Evolutionary conservation across 2,888 invertebrate genomes (phyloP), one percentile per base, ranked within the genome.

Genomic region (Spatulosminthurus flaviceps): DNA sequence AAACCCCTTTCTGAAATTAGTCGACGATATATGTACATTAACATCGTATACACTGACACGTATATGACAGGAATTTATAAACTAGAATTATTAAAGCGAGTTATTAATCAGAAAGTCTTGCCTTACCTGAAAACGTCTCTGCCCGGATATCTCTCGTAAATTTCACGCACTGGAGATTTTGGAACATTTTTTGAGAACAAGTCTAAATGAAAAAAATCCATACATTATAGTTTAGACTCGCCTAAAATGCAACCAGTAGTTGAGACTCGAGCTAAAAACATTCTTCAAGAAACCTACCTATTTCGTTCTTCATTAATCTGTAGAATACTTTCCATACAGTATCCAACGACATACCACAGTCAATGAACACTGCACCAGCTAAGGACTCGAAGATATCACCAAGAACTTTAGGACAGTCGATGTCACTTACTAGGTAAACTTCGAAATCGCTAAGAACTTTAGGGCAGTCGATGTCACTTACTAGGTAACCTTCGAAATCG

Each of bases 351-450:
- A 94, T 93, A 29, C 92, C 92, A 86, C 91, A 91, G 88, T 98
- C 98, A 67, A 98, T 88, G 88, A 91, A 97, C n/a, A 97, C 91
- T 0, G 97, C 98, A 0, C 96, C 98, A 26, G 94, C 92, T 0
- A 97, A 86, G 0, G 98, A 93, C 88, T 99, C 98, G 87, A 97
- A 94, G 60, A 98, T 89, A 88, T 98, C 98, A 16, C 98, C 97
- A 41, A 99, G 90, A 0, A 93, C 92, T 89, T 95, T 93, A 0
- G 97, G 97, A 19, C 97, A 96, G 88, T 97, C 96, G 1, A 97
- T 90, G 84, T 94, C 93, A 86, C 93, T 93, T 0, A 93, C 91
- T 7, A 42, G 4, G 16, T n/a, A 7, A 28, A 24, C 13, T 11
- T 74, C 66, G 9, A n/a, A n/a, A 88, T 98, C 98, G 16, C 98